A percentile compares a stretch with the other conserved stretches of the same genome.
Conservation (phyloP, 2,113 vertebrate species). For the Antechinus flavipes region DNA sequence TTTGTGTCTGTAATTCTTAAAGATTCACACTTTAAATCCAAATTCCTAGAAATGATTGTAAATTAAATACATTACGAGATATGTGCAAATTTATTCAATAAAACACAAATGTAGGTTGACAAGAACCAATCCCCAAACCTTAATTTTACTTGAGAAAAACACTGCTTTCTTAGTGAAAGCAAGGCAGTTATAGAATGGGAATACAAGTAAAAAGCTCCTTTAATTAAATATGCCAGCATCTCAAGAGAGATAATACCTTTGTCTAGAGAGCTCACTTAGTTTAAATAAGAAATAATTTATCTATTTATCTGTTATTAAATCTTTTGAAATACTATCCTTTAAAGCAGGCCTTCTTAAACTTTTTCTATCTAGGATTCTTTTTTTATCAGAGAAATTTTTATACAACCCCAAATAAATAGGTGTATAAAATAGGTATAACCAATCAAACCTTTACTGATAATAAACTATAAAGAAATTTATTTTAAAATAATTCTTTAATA, state of each 20-base stretch:
- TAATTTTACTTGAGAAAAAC: slow-evolving; percentile 32
- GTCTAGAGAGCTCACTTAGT: slow-evolving; percentile 15
- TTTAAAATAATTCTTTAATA: too few species aligned
- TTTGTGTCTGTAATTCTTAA: slow-evolving; percentile 1
- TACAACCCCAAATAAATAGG: too few species aligned
- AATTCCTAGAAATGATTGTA: slow-evolving; percentile 10
- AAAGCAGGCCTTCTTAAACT: too few species aligned
- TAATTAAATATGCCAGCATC: slow-evolving; percentile 1
- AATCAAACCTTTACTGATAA: too few species aligned
- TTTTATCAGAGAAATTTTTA: too few species aligned
- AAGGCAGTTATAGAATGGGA: slow-evolving; percentile 10
- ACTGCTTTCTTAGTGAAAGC: slow-evolving; percentile 27
- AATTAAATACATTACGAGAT: slow-evolving; percentile 20
- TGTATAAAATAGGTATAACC: too few species aligned
- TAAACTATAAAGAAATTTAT: too few species aligned
- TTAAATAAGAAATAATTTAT: slow-evolving; percentile 40
- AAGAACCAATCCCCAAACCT: neutral
- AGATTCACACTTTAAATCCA: slow-evolving; percentile 44
- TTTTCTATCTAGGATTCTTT: too few species aligned
- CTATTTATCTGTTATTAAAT: slow-evolving; percentile 39
- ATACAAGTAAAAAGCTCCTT: slow-evolving; percentile 9
- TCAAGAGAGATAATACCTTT: slow-evolving; percentile 14
- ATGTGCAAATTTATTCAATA: slow-evolving; percentile 16
- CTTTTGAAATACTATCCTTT: neutral
- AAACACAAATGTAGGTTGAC: neutral